phyloP scores from a whole-genome alignment of 2,113 vertebrate genomes.

The Nycticebus coucang region DNA sequence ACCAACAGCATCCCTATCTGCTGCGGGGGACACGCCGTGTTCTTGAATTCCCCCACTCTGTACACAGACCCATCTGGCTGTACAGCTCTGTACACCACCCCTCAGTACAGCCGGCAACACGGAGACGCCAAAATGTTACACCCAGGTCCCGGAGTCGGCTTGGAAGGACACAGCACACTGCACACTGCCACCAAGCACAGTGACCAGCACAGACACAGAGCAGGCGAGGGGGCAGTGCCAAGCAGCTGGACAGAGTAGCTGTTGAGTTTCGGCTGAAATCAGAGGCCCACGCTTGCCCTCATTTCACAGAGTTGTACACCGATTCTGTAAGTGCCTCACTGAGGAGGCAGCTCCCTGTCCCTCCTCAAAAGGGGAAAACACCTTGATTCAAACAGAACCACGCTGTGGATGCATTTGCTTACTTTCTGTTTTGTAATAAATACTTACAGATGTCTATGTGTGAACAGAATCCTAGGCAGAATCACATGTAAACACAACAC shows the following conservation, averaged over 20 bases:
- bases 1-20: slow-evolving; percentile 79
- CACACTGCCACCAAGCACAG: slow-evolving; percentile 65
- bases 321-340: neutral
- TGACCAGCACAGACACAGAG: neutral
- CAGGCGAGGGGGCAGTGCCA: neutral
- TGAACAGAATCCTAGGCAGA: slow-evolving; percentile 51
- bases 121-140: slow-evolving; percentile 76
- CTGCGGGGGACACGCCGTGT: slow-evolving; percentile 43
- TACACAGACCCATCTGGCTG: slow-evolving; percentile 76
- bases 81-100: slow-evolving; percentile 73
- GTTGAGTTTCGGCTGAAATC: neutral
- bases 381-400: slow-evolving; percentile 16
- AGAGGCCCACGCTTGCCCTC: neutral
- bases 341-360: neutral
- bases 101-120: slow-evolving; percentile 64
- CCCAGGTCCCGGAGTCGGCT: slow-evolving; percentile 42
- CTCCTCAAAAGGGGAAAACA: slow-evolving; percentile 49
- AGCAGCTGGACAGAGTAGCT: too few species aligned
- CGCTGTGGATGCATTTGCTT: slow-evolving; percentile 46
- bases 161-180: slow-evolving; percentile 71
- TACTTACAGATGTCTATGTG: neutral
- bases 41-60: slow-evolving; percentile 56
- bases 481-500: slow-evolving; percentile 44
- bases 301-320: neutral
- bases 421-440: slow-evolving; percentile 52